Conservation (phyloP, 2,797 vertebrate species). For the Pangasius djambal region DNA sequence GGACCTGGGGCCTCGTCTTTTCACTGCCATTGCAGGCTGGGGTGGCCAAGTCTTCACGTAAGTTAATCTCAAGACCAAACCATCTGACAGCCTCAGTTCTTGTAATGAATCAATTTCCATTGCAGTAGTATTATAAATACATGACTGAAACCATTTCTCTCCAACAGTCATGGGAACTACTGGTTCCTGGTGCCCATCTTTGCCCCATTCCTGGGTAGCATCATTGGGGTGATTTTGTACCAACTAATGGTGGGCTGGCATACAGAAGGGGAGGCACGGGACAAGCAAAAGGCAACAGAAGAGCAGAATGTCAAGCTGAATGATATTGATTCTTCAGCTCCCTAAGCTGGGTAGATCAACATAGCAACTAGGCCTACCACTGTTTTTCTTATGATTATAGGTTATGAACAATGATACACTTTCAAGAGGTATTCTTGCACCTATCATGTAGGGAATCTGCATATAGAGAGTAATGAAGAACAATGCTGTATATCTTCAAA, state of each 20-base stretch:
- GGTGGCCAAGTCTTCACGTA: slow-evolving; percentile 89
- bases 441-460: slow-evolving; percentile 13
- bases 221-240: slow-evolving; percentile 86
- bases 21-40: slow-evolving; percentile 94
- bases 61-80: slow-evolving; percentile 59
- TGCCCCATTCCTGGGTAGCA: slow-evolving; percentile 87
- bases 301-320: slow-evolving; percentile 81
- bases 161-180: slow-evolving; percentile 71
- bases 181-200: slow-evolving; percentile 94
- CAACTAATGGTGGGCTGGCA: slow-evolving; percentile 94
- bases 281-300: slow-evolving; percentile 72
- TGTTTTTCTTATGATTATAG: slow-evolving; percentile 32
- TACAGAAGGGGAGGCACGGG: slow-evolving; percentile 79
- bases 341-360: slow-evolving; percentile 32
- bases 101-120: not conserved
- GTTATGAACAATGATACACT: slow-evolving; percentile 5
- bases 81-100: not conserved
- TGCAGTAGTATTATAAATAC: not conserved
- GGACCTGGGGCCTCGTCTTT: slow-evolving; percentile 93
- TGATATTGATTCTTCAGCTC: slow-evolving; percentile 73
- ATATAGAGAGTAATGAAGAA: not conserved
- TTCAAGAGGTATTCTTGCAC: not conserved
- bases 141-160: slow-evolving; percentile 8
- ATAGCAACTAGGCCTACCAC: not conserved
- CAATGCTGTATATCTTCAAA: slow-evolving; percentile 1